Conservation (phyloP, 2,888 invertebrate genomes). For the Megastigmus dorsalis region DNA sequence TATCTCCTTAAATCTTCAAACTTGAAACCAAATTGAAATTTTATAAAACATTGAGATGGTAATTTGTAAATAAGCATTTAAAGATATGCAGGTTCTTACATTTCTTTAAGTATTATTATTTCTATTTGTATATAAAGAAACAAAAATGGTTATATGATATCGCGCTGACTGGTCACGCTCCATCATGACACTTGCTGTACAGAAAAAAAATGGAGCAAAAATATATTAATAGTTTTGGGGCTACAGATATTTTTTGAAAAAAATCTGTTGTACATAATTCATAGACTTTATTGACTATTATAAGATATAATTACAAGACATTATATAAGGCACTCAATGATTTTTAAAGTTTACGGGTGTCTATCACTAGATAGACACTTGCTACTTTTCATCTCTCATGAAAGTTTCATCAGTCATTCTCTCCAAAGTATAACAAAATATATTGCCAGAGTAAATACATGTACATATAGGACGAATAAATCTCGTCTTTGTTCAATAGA, state of each 20-base stretch:
- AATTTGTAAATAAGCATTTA: too few relatives aligned
- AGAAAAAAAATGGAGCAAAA: background rate
- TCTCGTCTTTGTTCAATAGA: constrained; percentile 39
- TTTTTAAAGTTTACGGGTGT: constrained; percentile 38
- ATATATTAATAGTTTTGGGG: background rate
- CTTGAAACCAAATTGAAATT: too few relatives aligned
- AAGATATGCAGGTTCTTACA: too few relatives aligned
- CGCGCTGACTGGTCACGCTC: too few relatives aligned
- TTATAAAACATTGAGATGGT: too few relatives aligned
- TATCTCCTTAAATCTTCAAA: too few relatives aligned
- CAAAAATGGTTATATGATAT: too few relatives aligned
- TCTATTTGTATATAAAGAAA: too few relatives aligned
- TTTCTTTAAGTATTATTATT: too few relatives aligned
- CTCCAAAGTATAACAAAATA: constrained; percentile 54
- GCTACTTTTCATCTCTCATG: constrained; percentile 32
- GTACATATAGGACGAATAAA: constrained; percentile 45
- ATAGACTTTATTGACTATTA: constrained; percentile 48
- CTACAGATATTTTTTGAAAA: constrained; percentile 1
- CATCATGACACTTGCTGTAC: too few relatives aligned
- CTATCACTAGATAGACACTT: constrained; percentile 22
- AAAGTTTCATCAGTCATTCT: constrained; percentile 49
- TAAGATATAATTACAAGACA: constrained; percentile 49
- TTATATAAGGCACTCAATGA: constrained; percentile 52
- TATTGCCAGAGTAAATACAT: constrained; percentile 52
- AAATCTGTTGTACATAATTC: constrained; percentile 36